phyloP scores from a whole-genome alignment of 2,797 vertebrate species.

The Peromyscus aztecus region DNA sequence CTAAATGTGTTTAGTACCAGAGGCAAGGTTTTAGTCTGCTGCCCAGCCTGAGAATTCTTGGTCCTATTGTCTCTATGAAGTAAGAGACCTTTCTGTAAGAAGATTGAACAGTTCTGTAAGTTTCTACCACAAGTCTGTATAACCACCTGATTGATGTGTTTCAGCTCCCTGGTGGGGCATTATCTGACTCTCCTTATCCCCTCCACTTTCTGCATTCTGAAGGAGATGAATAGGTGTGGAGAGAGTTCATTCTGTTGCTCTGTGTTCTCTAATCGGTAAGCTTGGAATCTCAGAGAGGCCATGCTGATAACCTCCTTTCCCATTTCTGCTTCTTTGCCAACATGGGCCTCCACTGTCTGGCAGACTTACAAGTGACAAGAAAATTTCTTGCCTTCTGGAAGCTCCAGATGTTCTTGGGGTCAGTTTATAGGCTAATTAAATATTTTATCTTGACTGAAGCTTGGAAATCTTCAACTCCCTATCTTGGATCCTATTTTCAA shows the following conservation, averaged over 20 bases:
- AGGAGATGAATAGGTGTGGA: slow-evolving; percentile 47
- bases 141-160: slow-evolving; percentile 59
- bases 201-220: slow-evolving; percentile 30
- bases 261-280: slow-evolving; percentile 58
- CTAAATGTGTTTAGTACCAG: not conserved
- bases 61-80: not conserved
- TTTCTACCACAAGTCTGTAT: slow-evolving; percentile 53
- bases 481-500: slow-evolving; percentile 73
- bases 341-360: slow-evolving; percentile 58
- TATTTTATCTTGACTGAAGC: slow-evolving; percentile 81
- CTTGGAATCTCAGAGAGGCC: slow-evolving; percentile 54
- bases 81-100: slow-evolving; percentile 30
- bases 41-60: not conserved
- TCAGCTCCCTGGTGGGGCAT: not conserved
- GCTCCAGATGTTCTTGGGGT: slow-evolving; percentile 75
- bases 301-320: slow-evolving; percentile 73
- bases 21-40: not conserved
- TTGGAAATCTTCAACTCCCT: slow-evolving; percentile 69
- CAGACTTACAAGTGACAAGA: slow-evolving; percentile 74
- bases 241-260: not conserved
- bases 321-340: slow-evolving; percentile 75
- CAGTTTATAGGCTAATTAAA: slow-evolving; percentile 84
- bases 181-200: slow-evolving; percentile 47
- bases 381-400: slow-evolving; percentile 71
- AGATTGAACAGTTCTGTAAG: not conserved